Percentiles rank a stretch among this genome's conserved stretches.
Conservation (phyloP, 2,113 vertebrate genomes). For the Dendrocopos noguchii region DNA sequence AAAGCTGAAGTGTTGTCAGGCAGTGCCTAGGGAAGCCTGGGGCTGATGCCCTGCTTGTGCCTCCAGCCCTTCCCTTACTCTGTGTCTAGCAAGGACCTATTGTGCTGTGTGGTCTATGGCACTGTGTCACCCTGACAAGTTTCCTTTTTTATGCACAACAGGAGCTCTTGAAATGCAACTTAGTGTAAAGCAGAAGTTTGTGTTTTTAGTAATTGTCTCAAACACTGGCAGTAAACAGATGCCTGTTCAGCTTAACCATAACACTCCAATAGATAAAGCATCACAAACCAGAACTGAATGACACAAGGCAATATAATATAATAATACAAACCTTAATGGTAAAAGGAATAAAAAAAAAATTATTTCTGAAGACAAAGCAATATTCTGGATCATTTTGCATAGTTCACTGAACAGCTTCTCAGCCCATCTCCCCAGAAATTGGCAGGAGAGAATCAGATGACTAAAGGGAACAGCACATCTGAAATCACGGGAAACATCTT, state of each 20-base stretch:
- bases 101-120: neutral
- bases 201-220: neutral
- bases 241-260: neutral
- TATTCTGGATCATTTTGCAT: neutral
- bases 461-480: neutral
- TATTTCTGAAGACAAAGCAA: neutral
- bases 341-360: neutral
- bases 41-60: neutral
- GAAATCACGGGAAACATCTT: neutral
- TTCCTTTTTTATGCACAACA: neutral
- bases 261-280: neutral
- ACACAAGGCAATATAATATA: neutral
- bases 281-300: neutral
- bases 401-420: neutral
- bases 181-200: neutral
- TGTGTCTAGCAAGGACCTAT: neutral
- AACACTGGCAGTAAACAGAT: neutral
- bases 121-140: neutral
- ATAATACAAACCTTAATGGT: neutral
- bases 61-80: neutral
- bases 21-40: rapidly evolving
- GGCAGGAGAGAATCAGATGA: neutral
- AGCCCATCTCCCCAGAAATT: neutral
- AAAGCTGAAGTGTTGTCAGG: neutral
- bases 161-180: slow-evolving; percentile 9